Percentiles rank a stretch among this genome's conserved stretches.
phyloP scores from a whole-genome alignment of 2,888 invertebrate genomes.

The Phanerotoma sp. region DNA sequence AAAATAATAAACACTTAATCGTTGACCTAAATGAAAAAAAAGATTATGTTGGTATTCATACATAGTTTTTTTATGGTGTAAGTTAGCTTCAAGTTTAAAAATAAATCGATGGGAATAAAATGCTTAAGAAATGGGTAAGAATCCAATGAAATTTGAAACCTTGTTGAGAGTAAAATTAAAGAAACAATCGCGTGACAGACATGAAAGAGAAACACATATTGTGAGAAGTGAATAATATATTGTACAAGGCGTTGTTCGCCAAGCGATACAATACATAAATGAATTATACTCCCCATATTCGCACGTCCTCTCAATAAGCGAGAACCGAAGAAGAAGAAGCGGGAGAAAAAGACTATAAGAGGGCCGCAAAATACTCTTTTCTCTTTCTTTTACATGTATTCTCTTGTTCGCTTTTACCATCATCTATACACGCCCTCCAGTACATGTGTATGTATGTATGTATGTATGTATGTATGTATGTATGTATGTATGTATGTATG shows the following conservation, averaged over 20 bases:
- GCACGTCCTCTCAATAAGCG: constrained; percentile 27
- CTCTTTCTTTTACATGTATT: constrained; percentile 25
- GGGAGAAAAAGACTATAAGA: no score
- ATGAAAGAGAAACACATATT: neutral
- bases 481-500: constrained; percentile 16
- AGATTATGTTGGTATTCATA: no score
- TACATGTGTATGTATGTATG: no score
- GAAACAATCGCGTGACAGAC: constrained; percentile 7
- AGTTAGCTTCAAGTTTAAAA: no score
- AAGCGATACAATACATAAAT: constrained; percentile 30
- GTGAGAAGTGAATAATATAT: neutral
- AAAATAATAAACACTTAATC: no score
- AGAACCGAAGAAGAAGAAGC: constrained; percentile 12
- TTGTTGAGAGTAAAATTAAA: neutral
- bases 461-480: no score
- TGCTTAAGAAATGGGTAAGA: no score
- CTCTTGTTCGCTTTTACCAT: neutral
- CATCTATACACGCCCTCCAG: constrained; percentile 1
- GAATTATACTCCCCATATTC: constrained; percentile 30
- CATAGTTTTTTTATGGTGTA: no score
- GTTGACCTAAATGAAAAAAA: no score
- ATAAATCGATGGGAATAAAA: neutral
- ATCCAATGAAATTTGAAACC: neutral
- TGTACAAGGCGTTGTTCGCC: constrained; percentile 19
- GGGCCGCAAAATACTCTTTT: constrained; percentile 26